Evolutionary conservation across 2,888 invertebrate genomes (phyloP).

Genomic region (Sceliomorpha sp.): DNA sequence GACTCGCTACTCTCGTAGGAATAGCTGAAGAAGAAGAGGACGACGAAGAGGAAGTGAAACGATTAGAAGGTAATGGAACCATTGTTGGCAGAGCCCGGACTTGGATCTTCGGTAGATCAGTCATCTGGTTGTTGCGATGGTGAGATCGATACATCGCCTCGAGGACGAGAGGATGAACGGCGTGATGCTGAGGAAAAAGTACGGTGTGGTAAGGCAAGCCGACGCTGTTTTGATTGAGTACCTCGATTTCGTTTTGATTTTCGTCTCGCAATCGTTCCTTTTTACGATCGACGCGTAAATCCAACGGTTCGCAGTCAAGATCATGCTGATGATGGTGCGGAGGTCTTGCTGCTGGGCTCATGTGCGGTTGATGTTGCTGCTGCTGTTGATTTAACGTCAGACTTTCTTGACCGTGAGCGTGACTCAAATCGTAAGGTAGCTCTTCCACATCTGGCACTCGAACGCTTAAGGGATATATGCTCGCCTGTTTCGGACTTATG

Average conservation of each 20-base stretch:
- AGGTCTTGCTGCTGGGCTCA: slow-evolving; percentile 83
- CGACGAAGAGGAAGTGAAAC: slow-evolving; percentile 81
- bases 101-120: slow-evolving; percentile 82
- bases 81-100: slow-evolving; percentile 77
- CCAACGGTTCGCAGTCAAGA: slow-evolving; percentile 89
- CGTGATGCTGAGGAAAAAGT: slow-evolving; percentile 75
- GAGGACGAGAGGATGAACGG: slow-evolving; percentile 86
- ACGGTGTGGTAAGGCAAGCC: slow-evolving; percentile 74
- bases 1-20: slow-evolving; percentile 62
- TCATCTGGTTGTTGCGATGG: slow-evolving; percentile 81
- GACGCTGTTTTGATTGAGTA: slow-evolving; percentile 73
- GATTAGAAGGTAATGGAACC: slow-evolving; percentile 75
- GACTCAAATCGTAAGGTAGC: slow-evolving; percentile 87
- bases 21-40: slow-evolving; percentile 63
- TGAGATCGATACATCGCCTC: slow-evolving; percentile 86
- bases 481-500: slow-evolving; percentile 87
- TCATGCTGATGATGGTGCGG: slow-evolving; percentile 78
- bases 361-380: no score
- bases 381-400: slow-evolving; percentile 80
- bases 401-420: slow-evolving; percentile 78
- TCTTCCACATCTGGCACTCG: slow-evolving; percentile 83
- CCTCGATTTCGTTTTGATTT: slow-evolving; percentile 89
- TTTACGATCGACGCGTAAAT: slow-evolving; percentile 92
- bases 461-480: slow-evolving; percentile 86
- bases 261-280: slow-evolving; percentile 89